These are phyloP conservation scores for Callionymus lyra DNA, from an alignment of 2,113 vertebrate genomes.

Conservation along the genomic window DNA sequence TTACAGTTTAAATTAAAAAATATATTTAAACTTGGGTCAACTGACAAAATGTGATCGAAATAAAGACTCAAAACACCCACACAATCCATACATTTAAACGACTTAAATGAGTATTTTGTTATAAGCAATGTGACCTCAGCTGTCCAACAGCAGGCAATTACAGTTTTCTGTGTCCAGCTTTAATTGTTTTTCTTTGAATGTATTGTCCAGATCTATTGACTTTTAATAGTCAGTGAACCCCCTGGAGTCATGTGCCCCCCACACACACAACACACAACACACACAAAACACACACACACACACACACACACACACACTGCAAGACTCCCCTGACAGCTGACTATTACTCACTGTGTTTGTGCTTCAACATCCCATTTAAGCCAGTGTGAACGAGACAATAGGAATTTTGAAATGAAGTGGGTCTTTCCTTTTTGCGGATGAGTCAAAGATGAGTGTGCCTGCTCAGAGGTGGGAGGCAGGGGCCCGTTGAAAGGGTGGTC, in stretches of 20 bases:
- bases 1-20: no score
- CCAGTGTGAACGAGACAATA: conserved; percentile 42
- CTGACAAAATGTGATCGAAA: no score
- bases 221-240: conserved; percentile 13
- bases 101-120: no score
- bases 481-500: conserved; percentile 54
- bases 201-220: conserved; percentile 9
- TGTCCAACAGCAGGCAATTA: no score
- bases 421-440: conserved; percentile 38
- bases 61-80: no score
- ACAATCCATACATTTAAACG: no score
- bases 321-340: conserved; percentile 15
- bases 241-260: neutral
- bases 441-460: conserved; percentile 58
- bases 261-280: no score
- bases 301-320: neutral
- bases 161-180: no score
- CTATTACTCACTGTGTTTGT: conserved; percentile 31
- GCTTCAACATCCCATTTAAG: conserved; percentile 13
- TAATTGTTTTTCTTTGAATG: neutral
- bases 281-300: no score
- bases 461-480: conserved; percentile 49
- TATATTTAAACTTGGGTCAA: no score
- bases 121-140: no score
- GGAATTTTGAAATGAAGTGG: conserved; percentile 46